Conservation (phyloP, 92 coral and sea anemone genomes). For the Plumapathes pennacea region DNA sequence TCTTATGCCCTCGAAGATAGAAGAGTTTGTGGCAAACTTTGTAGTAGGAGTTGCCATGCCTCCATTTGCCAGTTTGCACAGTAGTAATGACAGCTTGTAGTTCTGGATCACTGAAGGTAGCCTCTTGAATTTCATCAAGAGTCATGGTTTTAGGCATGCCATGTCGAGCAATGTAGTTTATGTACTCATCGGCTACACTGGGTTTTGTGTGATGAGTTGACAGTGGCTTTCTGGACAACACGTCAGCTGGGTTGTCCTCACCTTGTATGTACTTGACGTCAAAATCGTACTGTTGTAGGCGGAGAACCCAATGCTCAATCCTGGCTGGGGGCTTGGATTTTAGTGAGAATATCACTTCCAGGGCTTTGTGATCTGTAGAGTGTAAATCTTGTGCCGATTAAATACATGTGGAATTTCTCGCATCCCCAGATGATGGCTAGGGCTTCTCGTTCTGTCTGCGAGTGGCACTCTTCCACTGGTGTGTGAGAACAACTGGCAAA, state of each 20-base stretch:
- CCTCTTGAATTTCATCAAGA: slow-evolving; percentile 11
- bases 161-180: slow-evolving; percentile 32
- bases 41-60: slow-evolving; percentile 4
- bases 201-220: slow-evolving; percentile 1
- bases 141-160: slow-evolving; percentile 23
- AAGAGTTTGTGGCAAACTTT: slow-evolving; percentile 9
- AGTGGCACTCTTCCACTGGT: too few relatives aligned
- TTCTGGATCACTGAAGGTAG: slow-evolving; percentile 12
- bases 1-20: slow-evolving; percentile 16
- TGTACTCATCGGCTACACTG: slow-evolving; percentile 47
- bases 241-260: slow-evolving; percentile 50
- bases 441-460: too few relatives aligned
- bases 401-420: too few relatives aligned
- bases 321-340: too few relatives aligned
- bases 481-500: slow-evolving; percentile 44
- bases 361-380: slow-evolving; percentile 32
- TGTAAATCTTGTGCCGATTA: slow-evolving; percentile 19
- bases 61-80: slow-evolving; percentile 21
- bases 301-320: slow-evolving; percentile 40
- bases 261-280: slow-evolving; percentile 24
- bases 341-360: slow-evolving; percentile 17
- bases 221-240: slow-evolving; percentile 25
- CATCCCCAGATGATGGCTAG: too few relatives aligned
- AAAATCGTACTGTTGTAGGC: slow-evolving; percentile 38
- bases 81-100: slow-evolving; percentile 12